Evolutionary conservation across 2,113 vertebrate genomes (phyloP).

Genomic region (Embiotoca jacksoni): DNA sequence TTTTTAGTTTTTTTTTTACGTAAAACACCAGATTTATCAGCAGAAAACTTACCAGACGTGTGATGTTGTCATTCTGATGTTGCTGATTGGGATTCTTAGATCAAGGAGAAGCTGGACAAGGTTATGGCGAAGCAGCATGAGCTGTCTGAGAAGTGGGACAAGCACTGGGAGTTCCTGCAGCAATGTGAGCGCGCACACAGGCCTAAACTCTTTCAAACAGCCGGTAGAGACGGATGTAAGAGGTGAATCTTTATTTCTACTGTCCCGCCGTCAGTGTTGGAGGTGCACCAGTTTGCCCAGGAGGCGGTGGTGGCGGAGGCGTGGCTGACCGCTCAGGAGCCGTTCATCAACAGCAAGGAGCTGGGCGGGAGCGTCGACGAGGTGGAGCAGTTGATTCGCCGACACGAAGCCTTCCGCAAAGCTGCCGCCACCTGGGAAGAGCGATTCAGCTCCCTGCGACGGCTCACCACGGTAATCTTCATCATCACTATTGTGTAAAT

Average conservation of each 20-base stretch:
- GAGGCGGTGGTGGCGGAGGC: conserved; percentile 95
- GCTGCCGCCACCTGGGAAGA: conserved; percentile 95
- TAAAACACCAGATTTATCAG: background rate
- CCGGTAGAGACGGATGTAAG: background rate
- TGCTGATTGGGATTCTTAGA: conserved; percentile 79
- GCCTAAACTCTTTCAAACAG: too few species aligned
- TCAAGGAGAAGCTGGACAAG: conserved; percentile 92
- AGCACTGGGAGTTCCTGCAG: conserved; percentile 94
- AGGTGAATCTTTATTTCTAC: background rate
- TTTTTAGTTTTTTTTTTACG: background rate
- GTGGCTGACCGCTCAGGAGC: conserved; percentile 94
- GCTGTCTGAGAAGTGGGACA: conserved; percentile 93
- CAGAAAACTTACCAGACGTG: background rate
- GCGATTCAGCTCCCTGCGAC: conserved; percentile 92
- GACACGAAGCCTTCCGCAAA: conserved; percentile 95
- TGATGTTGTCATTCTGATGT: background rate
- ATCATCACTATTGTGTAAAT: background rate
- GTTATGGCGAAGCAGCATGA: conserved; percentile 90
- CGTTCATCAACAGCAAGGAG: conserved; percentile 90
- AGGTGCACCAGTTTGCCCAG: conserved; percentile 97
- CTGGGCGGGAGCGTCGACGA: conserved; percentile 94
- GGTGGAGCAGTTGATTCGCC: conserved; percentile 95
- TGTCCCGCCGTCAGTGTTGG: conserved; percentile 84
- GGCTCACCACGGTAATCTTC: conserved; percentile 89
- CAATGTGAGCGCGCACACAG: conserved; percentile 86